Evolutionary conservation across 1,140 invertebrate genomes (phyloP).

Genomic region (Musca vetustissima): DNA sequence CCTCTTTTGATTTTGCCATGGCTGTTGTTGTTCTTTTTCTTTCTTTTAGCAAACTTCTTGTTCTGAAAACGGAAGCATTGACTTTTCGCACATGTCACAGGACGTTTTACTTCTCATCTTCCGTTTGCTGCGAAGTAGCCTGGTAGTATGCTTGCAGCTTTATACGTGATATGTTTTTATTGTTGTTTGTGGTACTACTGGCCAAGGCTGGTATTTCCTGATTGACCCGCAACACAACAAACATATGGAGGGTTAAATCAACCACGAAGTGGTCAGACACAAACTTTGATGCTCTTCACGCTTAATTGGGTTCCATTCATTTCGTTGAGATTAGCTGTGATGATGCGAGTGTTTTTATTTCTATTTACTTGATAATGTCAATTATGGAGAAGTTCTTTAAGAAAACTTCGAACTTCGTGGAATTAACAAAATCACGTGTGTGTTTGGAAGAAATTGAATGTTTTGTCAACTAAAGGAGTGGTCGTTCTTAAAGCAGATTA

Average conservation of each 20-base stretch:
- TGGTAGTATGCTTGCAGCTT: not conserved
- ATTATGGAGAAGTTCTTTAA: constrained; percentile 12
- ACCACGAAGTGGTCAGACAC: no score
- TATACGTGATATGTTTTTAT: not conserved
- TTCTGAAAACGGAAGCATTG: constrained; percentile 14
- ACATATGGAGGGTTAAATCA: no score
- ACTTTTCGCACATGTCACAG: constrained; percentile 21
- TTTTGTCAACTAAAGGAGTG: no score
- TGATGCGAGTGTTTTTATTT: constrained; percentile 17
- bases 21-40: not conserved
- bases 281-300: constrained; percentile 7
- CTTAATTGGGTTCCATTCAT: constrained; percentile 18
- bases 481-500: no score
- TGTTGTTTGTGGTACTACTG: not conserved
- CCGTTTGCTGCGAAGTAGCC: not conserved
- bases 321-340: not conserved
- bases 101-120: not conserved
- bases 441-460: no score
- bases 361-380: constrained; percentile 24
- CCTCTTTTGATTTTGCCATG: not conserved
- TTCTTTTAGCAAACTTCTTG: not conserved
- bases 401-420: not conserved
- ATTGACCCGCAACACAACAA: constrained; percentile 9
- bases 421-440: no score
- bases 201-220: not conserved